A percentile compares a stretch with the other conserved stretches of the same genome.
These are phyloP conservation scores for Netelia fuscicornis DNA, from an alignment of 2,888 invertebrate species.

Conservation along the genomic window DNA sequence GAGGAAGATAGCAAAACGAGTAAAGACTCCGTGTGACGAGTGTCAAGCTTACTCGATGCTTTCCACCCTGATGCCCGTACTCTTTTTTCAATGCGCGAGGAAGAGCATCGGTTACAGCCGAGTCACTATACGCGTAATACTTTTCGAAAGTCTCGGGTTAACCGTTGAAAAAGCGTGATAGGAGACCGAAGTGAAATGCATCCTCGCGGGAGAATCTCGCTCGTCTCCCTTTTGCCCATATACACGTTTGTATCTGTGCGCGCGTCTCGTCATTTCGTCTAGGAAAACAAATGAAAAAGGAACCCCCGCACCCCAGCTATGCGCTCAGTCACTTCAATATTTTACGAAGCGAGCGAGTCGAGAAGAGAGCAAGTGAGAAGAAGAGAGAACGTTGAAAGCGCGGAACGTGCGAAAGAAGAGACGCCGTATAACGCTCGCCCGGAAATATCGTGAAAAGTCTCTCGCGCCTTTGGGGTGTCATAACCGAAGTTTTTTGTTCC, in stretches of 20 bases:
- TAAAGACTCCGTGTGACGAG: slow-evolving; percentile 44
- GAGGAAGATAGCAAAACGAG: slow-evolving; percentile 20
- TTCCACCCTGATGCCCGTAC: slow-evolving; percentile 15
- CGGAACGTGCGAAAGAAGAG: slow-evolving; percentile 32
- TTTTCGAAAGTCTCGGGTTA: slow-evolving; percentile 58
- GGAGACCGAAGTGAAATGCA: slow-evolving; percentile 61
- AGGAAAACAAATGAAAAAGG: slow-evolving; percentile 68
- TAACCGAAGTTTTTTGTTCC: slow-evolving; percentile 59
- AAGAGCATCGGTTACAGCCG: not conserved
- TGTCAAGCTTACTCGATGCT: slow-evolving; percentile 59
- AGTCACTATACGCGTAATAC: slow-evolving; percentile 7
- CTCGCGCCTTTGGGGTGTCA: slow-evolving; percentile 65
- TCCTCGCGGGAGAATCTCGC: slow-evolving; percentile 44
- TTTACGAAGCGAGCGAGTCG: slow-evolving; percentile 64
- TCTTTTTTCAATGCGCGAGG: not conserved
- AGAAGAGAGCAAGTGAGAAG: slow-evolving; percentile 30
- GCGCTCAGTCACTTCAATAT: slow-evolving; percentile 69
- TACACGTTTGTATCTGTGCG: slow-evolving; percentile 22
- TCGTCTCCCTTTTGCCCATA: not conserved
- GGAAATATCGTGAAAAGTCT: slow-evolving; percentile 60
- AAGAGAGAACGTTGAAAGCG: slow-evolving; percentile 16
- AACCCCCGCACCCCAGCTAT: slow-evolving; percentile 10
- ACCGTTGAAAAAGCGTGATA: slow-evolving; percentile 38
- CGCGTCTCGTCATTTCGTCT: slow-evolving; percentile 58
- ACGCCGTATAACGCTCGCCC: not conserved